Conservation (phyloP, 2,888 invertebrate genomes). For the Rutpela maculata region DNA sequence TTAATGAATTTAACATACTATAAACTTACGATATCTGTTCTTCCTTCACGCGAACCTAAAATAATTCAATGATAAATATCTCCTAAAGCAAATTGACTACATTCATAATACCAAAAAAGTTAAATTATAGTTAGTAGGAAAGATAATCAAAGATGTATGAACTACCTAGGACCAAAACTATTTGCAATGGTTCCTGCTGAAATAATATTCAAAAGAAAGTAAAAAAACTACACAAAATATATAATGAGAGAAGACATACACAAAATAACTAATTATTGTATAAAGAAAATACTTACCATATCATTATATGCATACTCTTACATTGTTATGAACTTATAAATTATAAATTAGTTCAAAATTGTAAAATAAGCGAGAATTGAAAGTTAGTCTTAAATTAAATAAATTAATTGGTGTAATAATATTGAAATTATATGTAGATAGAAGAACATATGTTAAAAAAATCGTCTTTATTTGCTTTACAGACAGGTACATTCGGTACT, state of each 20-base stretch:
- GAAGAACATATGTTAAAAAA: too few species aligned
- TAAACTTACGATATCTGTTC: neutral
- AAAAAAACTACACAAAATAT: neutral
- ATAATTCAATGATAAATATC: neutral
- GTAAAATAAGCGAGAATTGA: too few species aligned
- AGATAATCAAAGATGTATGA: neutral
- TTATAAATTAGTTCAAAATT: too few species aligned
- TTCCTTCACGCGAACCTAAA: neutral
- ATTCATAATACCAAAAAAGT: neutral
- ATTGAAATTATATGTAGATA: too few species aligned
- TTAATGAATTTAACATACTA: too few species aligned
- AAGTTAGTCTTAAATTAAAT: too few species aligned
- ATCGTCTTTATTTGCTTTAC: too few species aligned
- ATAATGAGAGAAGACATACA: neutral
- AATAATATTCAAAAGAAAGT: neutral
- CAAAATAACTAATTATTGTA: neutral
- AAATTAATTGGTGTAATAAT: too few species aligned
- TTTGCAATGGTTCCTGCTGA: neutral
- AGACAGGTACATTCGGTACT: too few species aligned
- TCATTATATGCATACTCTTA: too few species aligned
- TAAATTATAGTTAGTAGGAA: neutral
- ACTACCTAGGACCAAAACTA: neutral
- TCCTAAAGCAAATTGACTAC: neutral
- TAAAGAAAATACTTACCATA: neutral
- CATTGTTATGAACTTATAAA: too few species aligned